Evolutionary conservation across 2,797 vertebrate genomes (phyloP), one percentile per base, ranked within the genome.

Genomic region (Sebastes trivittatus): DNA sequence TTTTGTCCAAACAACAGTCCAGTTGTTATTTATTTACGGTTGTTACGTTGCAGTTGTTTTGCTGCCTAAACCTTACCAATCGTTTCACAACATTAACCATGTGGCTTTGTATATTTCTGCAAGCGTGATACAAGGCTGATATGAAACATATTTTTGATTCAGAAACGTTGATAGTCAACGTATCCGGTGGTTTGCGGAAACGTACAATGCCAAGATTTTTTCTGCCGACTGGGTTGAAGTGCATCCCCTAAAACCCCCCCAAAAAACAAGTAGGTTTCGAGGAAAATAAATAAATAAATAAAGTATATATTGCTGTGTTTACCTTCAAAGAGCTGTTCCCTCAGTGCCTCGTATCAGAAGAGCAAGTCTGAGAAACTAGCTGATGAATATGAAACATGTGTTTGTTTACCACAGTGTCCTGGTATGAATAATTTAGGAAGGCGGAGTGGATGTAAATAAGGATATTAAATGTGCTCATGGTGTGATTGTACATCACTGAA

Each of bases 401-500:
- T 67, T 72, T 73, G 75, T 82, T 82, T 77, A 72, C 30, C 36
- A 20, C 56, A 6, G 36, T 20, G 75, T 36, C 46, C 62, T 42
- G 56, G 30, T 73, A 36, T 77, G 61, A 82, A 73, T 77, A 68
- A 78, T 58, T 56, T 27, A 63, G 49, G 49, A 25, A 34, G 80
- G 55, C 7, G 8, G 69, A 34, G 63, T 22, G 64, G 68, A 72
- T 66, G 68, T 72, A 70, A 72, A 77, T 62, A 27, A 42, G 18
- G 56, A 72, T 46, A 42, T 61, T 7, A 81, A 55, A 34, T n/a
- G 67, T 58, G 27, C 16, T 56, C 58, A 16, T 69, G 72, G 30
- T 71, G 54, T 59, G 30, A 34, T 55, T 67, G 49, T 62, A 69
- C 71, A 80, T 55, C 56, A 68, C 20, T 18, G 22, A 56, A 34